A percentile compares a stretch with the other conserved stretches of the same genome.
Conservation (phyloP, 2,888 invertebrate genomes). For the Cheiracanthium punctorium region DNA sequence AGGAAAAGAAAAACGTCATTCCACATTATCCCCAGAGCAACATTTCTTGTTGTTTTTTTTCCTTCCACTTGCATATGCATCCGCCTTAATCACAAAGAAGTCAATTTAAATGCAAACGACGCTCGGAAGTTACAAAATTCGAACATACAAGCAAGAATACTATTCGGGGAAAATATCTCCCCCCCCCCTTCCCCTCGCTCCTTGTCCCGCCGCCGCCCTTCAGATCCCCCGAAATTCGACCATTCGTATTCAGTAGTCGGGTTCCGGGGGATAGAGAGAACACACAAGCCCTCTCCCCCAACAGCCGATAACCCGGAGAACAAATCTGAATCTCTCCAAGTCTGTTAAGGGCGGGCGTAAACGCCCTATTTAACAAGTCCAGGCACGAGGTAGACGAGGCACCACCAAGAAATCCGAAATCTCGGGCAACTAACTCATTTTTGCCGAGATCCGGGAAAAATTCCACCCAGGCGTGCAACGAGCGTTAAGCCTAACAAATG, state of each 20-base stretch:
- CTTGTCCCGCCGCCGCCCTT: no score
- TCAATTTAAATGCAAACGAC: conserved; percentile 54
- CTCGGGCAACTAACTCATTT: conserved; percentile 48
- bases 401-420: conserved; percentile 40
- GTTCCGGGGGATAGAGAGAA: background rate
- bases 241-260: background rate
- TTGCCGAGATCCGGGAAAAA: conserved; percentile 29
- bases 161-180: no score
- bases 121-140: background rate
- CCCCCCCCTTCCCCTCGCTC: no score
- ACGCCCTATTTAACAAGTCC: conserved; percentile 66
- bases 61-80: background rate
- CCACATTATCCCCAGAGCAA: background rate
- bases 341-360: conserved; percentile 26
- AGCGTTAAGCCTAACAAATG: conserved; percentile 64
- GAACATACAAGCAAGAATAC: background rate
- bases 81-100: background rate
- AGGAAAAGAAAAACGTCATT: background rate
- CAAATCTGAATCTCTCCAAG: background rate
- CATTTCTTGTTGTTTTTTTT: no score
- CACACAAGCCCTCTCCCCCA: background rate
- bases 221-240: background rate
- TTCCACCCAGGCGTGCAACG: conserved; percentile 2
- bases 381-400: conserved; percentile 34
- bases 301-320: background rate